Evolutionary conservation across 1,140 invertebrate species (phyloP), one percentile per base, ranked within the genome.

Genomic region (Bombus impatiens): DNA sequence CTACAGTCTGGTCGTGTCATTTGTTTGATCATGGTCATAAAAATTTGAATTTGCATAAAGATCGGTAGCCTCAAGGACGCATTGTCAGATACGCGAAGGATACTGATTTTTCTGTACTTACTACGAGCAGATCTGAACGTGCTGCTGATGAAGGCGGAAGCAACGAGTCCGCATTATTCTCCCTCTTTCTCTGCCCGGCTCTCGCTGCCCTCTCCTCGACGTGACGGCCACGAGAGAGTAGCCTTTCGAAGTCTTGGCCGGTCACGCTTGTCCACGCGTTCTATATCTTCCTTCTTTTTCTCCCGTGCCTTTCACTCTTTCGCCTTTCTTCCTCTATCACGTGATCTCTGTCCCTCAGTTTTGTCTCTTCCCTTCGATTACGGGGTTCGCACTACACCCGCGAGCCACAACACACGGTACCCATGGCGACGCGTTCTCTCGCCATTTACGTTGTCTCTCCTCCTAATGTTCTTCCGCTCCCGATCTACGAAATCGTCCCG

Each of bases 351-450:
- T 65, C 59, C 12, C 59, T 8, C 44, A 28, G n/a, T n/a, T 25
- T 18, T n/a, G n/a, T 25, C 47, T 71, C 42, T 84, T 76, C 28
- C 15, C 67, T 82, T 62, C 65, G 62, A 82, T 84, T 72, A 68
- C 79, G 72, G 75, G 44, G 75, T 77, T 87, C 57, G 47, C 87
- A 93, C 90, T 91, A 91, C 89, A 93, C 87, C 86, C 89, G 84
- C 90, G 82, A 77, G 79, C 70, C 92, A 94, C 93, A 93, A 92
- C 91, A 92, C 92, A 86, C 75, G 86, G 87, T 92, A 91, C 92
- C 93, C 93, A 93, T 93, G 91, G 87, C 89, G 90, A 93, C 92
- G 86, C 83, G 70, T 86, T 84, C 57, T 78, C 62, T 75, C 75
- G 37, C 81, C 85, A 86, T 90, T 84, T 77, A 71, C 71, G 77